These are phyloP conservation scores for Camponotus pennsylvanicus DNA, from an alignment of 1,140 invertebrate genomes.

Conservation along the genomic window DNA sequence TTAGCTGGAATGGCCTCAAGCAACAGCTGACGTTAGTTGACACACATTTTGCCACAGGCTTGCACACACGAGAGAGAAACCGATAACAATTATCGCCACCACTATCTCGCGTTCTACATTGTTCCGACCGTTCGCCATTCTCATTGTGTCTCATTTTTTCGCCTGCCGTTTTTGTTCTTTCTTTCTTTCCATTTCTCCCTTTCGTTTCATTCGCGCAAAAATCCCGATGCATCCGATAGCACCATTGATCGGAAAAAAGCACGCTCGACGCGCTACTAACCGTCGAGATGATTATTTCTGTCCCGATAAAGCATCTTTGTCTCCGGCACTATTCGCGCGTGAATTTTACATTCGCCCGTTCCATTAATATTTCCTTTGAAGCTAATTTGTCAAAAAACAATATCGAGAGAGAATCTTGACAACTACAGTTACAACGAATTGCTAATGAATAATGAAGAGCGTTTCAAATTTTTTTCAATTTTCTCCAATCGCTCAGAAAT, in stretches of 20 bases:
- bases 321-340: slow-evolving; percentile 18
- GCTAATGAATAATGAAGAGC: neutral
- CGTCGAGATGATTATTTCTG: slow-evolving; percentile 49
- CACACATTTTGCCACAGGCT: slow-evolving; percentile 70
- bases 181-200: slow-evolving; percentile 3
- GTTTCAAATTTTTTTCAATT: neutral
- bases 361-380: neutral
- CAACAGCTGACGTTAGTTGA: slow-evolving; percentile 85
- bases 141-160: slow-evolving; percentile 45
- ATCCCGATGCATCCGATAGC: slow-evolving; percentile 35
- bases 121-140: slow-evolving; percentile 51
- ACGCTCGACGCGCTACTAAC: slow-evolving; percentile 20
- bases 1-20: slow-evolving; percentile 85
- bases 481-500: neutral
- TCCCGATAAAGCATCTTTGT: slow-evolving; percentile 12
- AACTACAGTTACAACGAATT: neutral
- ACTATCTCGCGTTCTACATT: slow-evolving; percentile 66
- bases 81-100: slow-evolving; percentile 71
- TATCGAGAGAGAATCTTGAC: neutral
- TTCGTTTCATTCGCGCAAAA: slow-evolving; percentile 43
- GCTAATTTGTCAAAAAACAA: slow-evolving; percentile 9
- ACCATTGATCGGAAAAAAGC: slow-evolving; percentile 31
- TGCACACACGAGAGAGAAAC: slow-evolving; percentile 68
- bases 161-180: neutral
- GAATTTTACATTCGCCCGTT: slow-evolving; percentile 21